A percentile compares a stretch with the other conserved stretches of the same genome.
phyloP scores from a whole-genome alignment of 2,888 invertebrate genomes.

The Anticlea derivata region DNA sequence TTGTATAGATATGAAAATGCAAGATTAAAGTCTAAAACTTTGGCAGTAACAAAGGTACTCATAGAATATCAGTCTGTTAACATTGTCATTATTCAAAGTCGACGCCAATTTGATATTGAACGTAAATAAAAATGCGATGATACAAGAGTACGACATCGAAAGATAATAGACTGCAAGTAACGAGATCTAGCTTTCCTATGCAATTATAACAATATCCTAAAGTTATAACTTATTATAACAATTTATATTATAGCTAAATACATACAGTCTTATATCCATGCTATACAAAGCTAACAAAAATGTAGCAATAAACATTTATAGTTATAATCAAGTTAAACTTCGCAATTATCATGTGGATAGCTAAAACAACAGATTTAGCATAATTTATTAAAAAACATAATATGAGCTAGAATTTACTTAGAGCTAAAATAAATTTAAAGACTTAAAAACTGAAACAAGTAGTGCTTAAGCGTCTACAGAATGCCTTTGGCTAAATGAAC shows the following conservation, averaged over 20 bases:
- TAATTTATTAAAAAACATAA: slow-evolving; percentile 34
- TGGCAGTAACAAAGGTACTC: slow-evolving; percentile 74
- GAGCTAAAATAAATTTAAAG: slow-evolving; percentile 35
- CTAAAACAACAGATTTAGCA: slow-evolving; percentile 36
- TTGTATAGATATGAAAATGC: slow-evolving; percentile 26
- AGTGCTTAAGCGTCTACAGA: slow-evolving; percentile 45
- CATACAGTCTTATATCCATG: slow-evolving; percentile 71
- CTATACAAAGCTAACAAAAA: slow-evolving; percentile 59
- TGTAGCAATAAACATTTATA: slow-evolving; percentile 40
- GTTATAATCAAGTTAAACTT: slow-evolving; percentile 43
- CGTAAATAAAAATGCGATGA: slow-evolving; percentile 10
- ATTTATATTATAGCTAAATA: slow-evolving; percentile 50
- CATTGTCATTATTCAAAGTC: slow-evolving; percentile 39
- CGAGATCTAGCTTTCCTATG: slow-evolving; percentile 78
- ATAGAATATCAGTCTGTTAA: slow-evolving; percentile 63
- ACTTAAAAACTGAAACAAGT: slow-evolving; percentile 38
- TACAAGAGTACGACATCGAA: slow-evolving; percentile 30
- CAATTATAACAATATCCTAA: slow-evolving; percentile 55
- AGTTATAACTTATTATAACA: slow-evolving; percentile 52
- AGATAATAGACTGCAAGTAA: slow-evolving; percentile 57
- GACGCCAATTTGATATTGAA: slow-evolving; percentile 22
- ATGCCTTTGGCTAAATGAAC: slow-evolving; percentile 72
- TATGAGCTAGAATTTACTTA: slow-evolving; percentile 34
- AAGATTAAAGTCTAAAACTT: slow-evolving; percentile 65
- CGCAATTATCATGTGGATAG: slow-evolving; percentile 42